Evolutionary conservation across 2,888 invertebrate species (phyloP).

Genomic region (Odontomyia ornata): DNA sequence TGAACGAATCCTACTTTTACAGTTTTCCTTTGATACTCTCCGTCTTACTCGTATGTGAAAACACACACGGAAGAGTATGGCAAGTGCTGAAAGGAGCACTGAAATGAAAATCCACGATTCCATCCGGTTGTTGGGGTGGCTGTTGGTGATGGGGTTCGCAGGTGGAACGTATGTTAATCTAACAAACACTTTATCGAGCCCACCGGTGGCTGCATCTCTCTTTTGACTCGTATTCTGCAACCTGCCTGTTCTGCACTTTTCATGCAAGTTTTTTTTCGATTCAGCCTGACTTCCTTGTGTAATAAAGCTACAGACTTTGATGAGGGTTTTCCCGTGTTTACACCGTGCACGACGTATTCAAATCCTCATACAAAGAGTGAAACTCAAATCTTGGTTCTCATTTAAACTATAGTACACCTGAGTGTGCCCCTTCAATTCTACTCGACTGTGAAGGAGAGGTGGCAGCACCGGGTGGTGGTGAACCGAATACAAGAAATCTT

Average conservation of each 20-base stretch:
- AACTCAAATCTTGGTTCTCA: not conserved
- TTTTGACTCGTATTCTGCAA: not conserved
- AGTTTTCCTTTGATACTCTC: not conserved
- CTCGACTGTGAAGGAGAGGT: not conserved
- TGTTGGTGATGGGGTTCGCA: not conserved
- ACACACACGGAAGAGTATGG: not conserved
- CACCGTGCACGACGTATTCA: conserved; percentile 24
- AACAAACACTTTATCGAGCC: not conserved
- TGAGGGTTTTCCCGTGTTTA: conserved; percentile 31
- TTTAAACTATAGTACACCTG: not conserved
- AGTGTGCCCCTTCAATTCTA: not conserved
- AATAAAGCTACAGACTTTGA: conserved; percentile 3
- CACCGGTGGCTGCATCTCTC: not conserved
- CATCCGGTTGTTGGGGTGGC: not conserved
- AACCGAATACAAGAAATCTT: not conserved
- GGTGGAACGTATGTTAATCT: conserved; percentile 1
- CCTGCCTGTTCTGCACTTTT: not conserved
- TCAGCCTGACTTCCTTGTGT: conserved; percentile 1
- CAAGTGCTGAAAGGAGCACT: too few species aligned
- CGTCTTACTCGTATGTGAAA: not conserved
- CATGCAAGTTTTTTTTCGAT: not conserved
- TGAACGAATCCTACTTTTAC: conserved; percentile 2
- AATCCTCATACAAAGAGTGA: not conserved
- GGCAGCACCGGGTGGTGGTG: not conserved
- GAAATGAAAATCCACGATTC: not conserved